Percentiles rank a stretch among this genome's conserved stretches.
Evolutionary conservation across 1,140 invertebrate genomes (phyloP).

Genomic region (Drosophila mauritiana): DNA sequence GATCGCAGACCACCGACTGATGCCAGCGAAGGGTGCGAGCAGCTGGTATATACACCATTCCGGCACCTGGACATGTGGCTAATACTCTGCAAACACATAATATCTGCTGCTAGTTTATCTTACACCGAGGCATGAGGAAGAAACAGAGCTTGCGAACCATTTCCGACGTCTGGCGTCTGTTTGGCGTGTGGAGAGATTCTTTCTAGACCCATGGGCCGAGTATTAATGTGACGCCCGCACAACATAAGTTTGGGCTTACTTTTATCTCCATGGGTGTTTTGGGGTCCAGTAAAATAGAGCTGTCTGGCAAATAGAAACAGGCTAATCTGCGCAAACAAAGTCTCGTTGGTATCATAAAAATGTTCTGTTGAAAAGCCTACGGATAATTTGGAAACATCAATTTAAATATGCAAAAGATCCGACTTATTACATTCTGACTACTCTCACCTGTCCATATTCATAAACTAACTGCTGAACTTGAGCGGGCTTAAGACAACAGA

Average conservation of each 20-base stretch:
- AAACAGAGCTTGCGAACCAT: conserved; percentile 11
- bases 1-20: conserved; percentile 38
- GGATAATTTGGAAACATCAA: too few relatives aligned
- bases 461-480: too few relatives aligned
- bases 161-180: conserved; percentile 29
- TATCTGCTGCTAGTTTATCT: conserved; percentile 22
- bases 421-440: too few relatives aligned
- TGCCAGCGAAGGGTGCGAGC: conserved; percentile 9
- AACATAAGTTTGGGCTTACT: conserved; percentile 9
- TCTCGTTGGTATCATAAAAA: neutral
- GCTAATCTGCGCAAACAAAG: conserved; percentile 4
- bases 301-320: conserved; percentile 18
- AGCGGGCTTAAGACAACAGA: too few relatives aligned
- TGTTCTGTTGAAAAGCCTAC: neutral
- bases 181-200: conserved; percentile 20
- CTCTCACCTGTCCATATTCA: too few relatives aligned
- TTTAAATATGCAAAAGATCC: too few relatives aligned
- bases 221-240: conserved; percentile 2
- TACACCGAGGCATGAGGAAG: conserved; percentile 5
- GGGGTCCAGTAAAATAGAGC: neutral
- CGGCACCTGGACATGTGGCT: conserved; percentile 1
- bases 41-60: conserved; percentile 29
- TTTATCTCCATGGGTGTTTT: conserved; percentile 10
- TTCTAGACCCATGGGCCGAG: neutral
- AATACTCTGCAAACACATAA: conserved; percentile 27